These are phyloP conservation scores for Wiebesia pumilae DNA, from an alignment of 1,140 invertebrate species.

Conservation along the genomic window DNA sequence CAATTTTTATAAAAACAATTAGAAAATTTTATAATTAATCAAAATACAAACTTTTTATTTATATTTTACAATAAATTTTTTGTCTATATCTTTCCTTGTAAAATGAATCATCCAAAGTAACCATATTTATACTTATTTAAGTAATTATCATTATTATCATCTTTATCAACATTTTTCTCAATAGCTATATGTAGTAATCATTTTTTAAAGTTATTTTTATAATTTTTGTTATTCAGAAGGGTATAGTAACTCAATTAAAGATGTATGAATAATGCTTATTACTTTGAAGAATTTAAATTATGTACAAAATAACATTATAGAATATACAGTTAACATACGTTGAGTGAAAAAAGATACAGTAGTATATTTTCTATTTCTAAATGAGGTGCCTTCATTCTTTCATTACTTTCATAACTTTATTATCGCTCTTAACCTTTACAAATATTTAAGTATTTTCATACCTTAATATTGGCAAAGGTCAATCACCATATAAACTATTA, in stretches of 20 bases:
- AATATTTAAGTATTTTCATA: too few relatives aligned
- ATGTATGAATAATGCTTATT: neutral
- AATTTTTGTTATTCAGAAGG: slow-evolving; percentile 26
- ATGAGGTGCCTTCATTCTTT: slow-evolving; percentile 49
- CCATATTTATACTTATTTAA: neutral
- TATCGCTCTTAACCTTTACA: too few relatives aligned
- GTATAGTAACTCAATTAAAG: neutral
- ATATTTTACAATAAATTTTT: slow-evolving; percentile 29
- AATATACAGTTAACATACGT: neutral
- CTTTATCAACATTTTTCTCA: neutral
- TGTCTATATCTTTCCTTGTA: slow-evolving; percentile 22
- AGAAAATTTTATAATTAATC: slow-evolving; percentile 16
- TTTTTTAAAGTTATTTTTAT: slow-evolving; percentile 8
- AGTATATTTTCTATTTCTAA: slow-evolving; percentile 36
- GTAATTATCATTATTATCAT: slow-evolving; percentile 5
- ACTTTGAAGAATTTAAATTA: neutral
- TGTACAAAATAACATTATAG: neutral
- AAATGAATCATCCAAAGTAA: slow-evolving; percentile 39
- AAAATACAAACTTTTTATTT: slow-evolving; percentile 25
- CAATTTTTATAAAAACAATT: slow-evolving; percentile 23
- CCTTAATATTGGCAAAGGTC: too few relatives aligned
- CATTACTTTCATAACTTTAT: slow-evolving; percentile 35
- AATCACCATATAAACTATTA: slow-evolving; percentile 42
- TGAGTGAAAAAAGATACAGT: slow-evolving; percentile 13
- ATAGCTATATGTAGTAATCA: neutral